These are phyloP conservation scores for Agrochola macilenta DNA, from an alignment of 2,888 invertebrate species.

Conservation along the genomic window DNA sequence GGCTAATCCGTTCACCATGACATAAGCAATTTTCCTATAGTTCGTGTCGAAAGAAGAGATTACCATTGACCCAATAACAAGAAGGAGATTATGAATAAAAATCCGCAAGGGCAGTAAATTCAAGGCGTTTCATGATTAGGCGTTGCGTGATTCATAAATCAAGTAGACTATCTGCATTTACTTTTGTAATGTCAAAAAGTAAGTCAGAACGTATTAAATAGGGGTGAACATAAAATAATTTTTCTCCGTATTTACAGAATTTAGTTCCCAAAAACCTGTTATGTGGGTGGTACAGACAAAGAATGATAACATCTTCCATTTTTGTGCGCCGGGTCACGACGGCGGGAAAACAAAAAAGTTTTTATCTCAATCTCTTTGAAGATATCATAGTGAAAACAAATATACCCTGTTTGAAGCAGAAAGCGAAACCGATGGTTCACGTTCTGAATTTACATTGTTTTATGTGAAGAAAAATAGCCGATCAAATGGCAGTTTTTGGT, in stretches of 20 bases:
- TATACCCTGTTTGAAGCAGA: constrained; percentile 63
- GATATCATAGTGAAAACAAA: constrained; percentile 68
- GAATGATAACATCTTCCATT: constrained; percentile 56
- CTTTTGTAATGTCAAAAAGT: background rate
- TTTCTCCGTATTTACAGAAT: constrained; percentile 21
- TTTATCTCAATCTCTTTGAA: constrained; percentile 73
- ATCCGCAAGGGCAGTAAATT: no score
- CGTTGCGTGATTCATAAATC: background rate
- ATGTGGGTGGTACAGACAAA: constrained; percentile 58
- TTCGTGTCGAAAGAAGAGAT: background rate
- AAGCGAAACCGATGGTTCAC: constrained; percentile 47
- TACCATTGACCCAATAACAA: background rate
- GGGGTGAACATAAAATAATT: constrained; percentile 3
- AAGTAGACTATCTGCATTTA: background rate
- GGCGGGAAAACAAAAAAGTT: constrained; percentile 65
- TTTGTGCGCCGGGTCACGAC: constrained; percentile 50
- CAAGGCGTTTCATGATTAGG: no score
- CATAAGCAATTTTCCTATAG: background rate
- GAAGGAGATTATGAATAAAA: background rate
- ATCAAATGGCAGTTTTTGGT: constrained; percentile 31
- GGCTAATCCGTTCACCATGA: background rate
- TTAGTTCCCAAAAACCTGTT: constrained; percentile 35
- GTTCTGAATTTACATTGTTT: constrained; percentile 45
- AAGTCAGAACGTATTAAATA: background rate
- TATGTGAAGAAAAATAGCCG: constrained; percentile 36